These are phyloP conservation scores for Gopherus evgoodei DNA, from an alignment of 2,113 vertebrate species.

Conservation along the genomic window DNA sequence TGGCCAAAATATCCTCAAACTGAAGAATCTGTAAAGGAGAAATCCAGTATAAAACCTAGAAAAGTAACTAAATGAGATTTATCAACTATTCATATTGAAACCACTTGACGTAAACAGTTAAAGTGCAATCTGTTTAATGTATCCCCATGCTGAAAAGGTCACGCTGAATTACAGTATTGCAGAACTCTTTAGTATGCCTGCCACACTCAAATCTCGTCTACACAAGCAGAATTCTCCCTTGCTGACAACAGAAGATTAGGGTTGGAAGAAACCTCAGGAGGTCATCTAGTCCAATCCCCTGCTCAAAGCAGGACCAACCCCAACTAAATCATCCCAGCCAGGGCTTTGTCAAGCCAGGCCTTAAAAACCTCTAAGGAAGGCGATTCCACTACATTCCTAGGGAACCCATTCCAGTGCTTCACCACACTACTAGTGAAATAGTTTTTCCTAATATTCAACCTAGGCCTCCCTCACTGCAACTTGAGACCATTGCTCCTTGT, in stretches of 20 bases:
- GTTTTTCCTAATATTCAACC: too few species aligned
- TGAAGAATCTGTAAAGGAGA: constrained; percentile 90
- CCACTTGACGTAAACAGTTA: not conserved
- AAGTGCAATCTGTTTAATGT: not conserved
- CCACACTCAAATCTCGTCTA: not conserved
- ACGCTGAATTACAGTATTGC: not conserved
- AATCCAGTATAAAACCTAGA: not conserved
- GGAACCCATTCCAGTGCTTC: too few species aligned
- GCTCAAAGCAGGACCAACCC: too few species aligned
- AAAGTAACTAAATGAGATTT: not conserved
- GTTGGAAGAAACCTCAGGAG: too few species aligned
- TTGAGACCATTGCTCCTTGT: too few species aligned
- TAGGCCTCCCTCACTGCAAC: too few species aligned
- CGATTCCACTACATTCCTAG: too few species aligned
- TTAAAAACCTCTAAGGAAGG: too few species aligned
- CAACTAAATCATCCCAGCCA: too few species aligned
- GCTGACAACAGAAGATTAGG: not conserved
- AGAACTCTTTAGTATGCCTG: not conserved
- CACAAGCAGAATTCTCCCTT: not conserved
- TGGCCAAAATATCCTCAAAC: constrained; percentile 95
- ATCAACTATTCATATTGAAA: not conserved
- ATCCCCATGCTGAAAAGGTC: not conserved
- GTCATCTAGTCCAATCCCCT: too few species aligned
- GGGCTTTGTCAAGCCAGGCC: too few species aligned
- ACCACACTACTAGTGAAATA: too few species aligned